These are phyloP conservation scores for Xiphias gladius DNA, from an alignment of 2,113 vertebrate genomes.

Conservation along the genomic window DNA sequence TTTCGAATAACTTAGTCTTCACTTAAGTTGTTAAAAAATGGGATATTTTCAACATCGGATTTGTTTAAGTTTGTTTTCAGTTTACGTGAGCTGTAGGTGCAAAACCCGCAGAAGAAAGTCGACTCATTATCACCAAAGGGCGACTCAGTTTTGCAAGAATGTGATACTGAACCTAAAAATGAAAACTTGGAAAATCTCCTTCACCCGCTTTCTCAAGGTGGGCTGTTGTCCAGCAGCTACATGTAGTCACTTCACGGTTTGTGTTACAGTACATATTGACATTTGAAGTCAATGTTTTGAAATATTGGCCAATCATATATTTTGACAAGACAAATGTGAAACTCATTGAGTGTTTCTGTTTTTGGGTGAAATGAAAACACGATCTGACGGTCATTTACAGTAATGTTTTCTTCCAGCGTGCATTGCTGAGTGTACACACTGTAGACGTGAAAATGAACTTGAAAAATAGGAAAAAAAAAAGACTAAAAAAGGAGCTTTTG, in stretches of 20 bases:
- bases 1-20: constrained; percentile 17
- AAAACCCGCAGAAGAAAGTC: constrained; percentile 59
- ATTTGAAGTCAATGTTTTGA: constrained; percentile 76
- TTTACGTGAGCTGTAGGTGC: constrained; percentile 50
- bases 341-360: constrained; percentile 71
- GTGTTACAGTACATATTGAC: constrained; percentile 82
- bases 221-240: constrained; percentile 78
- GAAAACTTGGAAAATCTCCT: constrained; percentile 69
- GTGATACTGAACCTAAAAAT: constrained; percentile 66
- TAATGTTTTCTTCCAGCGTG: constrained; percentile 71
- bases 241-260: constrained; percentile 77
- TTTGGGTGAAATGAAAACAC: constrained; percentile 71
- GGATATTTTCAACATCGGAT: constrained; percentile 17
- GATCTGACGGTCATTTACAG: constrained; percentile 74
- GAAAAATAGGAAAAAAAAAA: constrained; percentile 39
- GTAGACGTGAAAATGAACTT: constrained; percentile 74
- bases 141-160: constrained; percentile 56
- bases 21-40: constrained; percentile 5
- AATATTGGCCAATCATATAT: constrained; percentile 74
- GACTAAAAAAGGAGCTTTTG: constrained; percentile 83
- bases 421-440: constrained; percentile 60
- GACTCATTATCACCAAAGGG: constrained; percentile 63
- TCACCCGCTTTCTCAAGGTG: constrained; percentile 66
- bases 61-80: constrained; percentile 18
- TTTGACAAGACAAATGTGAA: constrained; percentile 78